phyloP scores from a whole-genome alignment of 1,140 invertebrate species.

The Hyles vespertilio region DNA sequence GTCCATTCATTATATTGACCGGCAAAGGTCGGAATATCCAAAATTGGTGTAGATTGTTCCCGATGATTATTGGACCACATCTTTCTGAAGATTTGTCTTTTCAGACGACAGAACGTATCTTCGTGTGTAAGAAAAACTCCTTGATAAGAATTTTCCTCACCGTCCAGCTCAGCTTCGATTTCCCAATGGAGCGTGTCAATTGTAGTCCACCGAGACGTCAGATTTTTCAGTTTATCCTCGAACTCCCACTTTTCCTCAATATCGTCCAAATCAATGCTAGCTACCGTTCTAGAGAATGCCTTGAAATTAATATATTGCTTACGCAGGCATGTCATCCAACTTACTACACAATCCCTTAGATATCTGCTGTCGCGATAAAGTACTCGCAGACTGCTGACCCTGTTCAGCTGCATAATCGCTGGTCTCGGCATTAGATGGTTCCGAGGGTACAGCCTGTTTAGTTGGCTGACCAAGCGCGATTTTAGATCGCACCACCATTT shows the following conservation, averaged over 20 bases:
- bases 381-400: neutral
- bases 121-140: slow-evolving; percentile 6
- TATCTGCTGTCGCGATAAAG: neutral
- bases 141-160: slow-evolving; percentile 3
- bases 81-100: slow-evolving; percentile 5
- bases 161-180: slow-evolving; percentile 8
- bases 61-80: slow-evolving; percentile 10
- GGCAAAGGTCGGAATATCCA: slow-evolving; percentile 5
- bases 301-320: slow-evolving; percentile 10
- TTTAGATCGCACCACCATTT: neutral
- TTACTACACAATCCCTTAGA: neutral
- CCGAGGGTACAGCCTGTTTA: neutral
- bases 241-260: slow-evolving; percentile 14
- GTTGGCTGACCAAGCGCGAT: neutral
- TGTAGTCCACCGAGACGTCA: slow-evolving; percentile 1
- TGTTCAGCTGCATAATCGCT: neutral
- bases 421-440: neutral
- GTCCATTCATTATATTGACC: slow-evolving; percentile 10
- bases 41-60: slow-evolving; percentile 9
- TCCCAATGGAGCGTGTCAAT: slow-evolving; percentile 14
- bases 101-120: slow-evolving; percentile 3
- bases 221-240: slow-evolving; percentile 6
- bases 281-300: slow-evolving; percentile 3
- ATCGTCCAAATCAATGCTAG: slow-evolving; percentile 7
- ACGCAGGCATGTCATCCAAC: slow-evolving; percentile 5